Percentiles rank a stretch among this genome's conserved stretches.
Conservation (phyloP, 2,113 vertebrate genomes). For the Vombatus ursinus region DNA sequence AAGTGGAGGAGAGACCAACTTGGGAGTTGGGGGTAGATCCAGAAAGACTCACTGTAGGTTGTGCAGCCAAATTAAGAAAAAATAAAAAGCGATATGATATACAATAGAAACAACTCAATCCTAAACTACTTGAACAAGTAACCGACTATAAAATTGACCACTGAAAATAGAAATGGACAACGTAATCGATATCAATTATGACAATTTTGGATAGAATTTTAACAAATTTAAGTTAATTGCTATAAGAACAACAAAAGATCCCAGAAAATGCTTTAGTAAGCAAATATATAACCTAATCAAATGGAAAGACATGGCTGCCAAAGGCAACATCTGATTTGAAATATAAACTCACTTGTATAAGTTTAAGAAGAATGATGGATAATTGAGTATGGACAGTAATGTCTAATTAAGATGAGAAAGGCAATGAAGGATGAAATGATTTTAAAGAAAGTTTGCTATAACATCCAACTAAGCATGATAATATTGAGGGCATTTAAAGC, state of each 20-base stretch:
- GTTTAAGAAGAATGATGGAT: background rate
- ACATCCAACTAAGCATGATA: background rate
- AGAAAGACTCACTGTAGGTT: background rate
- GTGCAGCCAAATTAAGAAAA: background rate
- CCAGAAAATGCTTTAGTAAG: no score
- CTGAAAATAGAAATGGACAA: background rate
- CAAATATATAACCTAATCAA: background rate
- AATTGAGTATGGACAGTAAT: background rate
- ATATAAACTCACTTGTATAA: background rate
- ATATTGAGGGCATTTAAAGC: background rate
- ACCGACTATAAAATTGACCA: background rate
- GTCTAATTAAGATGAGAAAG: background rate
- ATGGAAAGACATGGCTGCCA: background rate
- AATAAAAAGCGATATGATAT: background rate
- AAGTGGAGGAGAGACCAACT: background rate
- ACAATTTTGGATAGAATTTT: background rate
- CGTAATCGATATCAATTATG: background rate
- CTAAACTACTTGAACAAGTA: background rate
- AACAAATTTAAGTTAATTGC: background rate
- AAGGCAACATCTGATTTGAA: background rate
- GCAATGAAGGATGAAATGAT: background rate
- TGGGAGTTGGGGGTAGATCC: background rate
- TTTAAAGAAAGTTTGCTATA: background rate
- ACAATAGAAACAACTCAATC: background rate
- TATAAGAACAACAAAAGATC: background rate